Evolutionary conservation across 2,888 invertebrate genomes (phyloP), one percentile per base, ranked within the genome.

Genomic region (Fissipunctia ypsillon): DNA sequence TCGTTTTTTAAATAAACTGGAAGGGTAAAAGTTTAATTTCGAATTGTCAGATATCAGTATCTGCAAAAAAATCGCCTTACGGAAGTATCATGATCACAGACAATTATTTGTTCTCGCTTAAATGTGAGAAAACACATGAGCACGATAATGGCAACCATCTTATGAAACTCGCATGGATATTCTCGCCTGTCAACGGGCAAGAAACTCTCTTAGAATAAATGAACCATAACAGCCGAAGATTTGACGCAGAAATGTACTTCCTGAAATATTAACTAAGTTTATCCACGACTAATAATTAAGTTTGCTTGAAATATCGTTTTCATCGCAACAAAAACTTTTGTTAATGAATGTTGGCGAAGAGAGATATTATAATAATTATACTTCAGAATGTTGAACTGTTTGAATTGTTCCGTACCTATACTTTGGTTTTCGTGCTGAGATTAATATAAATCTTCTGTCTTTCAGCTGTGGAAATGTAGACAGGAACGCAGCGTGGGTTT

Each of bases 291-390:
- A 84, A 88, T 88, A 86, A 82, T 76, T 80, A 88, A 88, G 81
- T 88, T 88, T 83, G 78, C 81, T 76, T 74, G 78, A 86, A 87
- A 86, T 88, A 87, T 86, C 83, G 81, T 84, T 85, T 80, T 67
- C 79, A 88, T 86, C 69, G 61, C 72, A 86, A 82, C 85, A 76
- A 78, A 83, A 88, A 88, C 78, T 88, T 86, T 82, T 80, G 74
- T 80, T 86, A 84, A 84, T 84, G 86, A 84, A 87, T 83, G 84
- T 85, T 80, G 66, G 78, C 66, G 71, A 35, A 54, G 70, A 74
- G 71, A 82, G 73, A 74, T 78, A 88, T 82, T 78, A 88, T 82
- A 80, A 85, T 87, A 77, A 87, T 86, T 76, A 76, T 76, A 77
- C 78, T 83, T 76, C 59, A 66, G 77, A 74, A 68, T 64, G 67